These are phyloP conservation scores for Nematopogon swammerdamellus DNA, from an alignment of 2,888 invertebrate genomes.

Conservation along the genomic window DNA sequence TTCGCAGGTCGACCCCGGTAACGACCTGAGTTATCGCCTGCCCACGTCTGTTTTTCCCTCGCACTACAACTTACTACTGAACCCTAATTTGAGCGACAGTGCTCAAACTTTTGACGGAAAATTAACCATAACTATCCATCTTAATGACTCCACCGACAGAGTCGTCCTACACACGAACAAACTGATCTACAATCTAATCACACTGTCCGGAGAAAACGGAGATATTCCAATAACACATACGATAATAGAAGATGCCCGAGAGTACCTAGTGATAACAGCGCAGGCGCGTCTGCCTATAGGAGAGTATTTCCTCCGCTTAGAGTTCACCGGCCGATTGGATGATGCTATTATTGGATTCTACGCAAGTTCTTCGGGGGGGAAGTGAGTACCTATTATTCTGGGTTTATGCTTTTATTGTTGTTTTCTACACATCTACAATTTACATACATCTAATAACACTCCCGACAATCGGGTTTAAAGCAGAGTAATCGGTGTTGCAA, in stretches of 20 bases:
- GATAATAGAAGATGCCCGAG: conserved; percentile 22
- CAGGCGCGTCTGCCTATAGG: conserved; percentile 21
- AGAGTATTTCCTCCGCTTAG: conserved; percentile 33
- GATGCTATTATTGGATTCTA: conserved; percentile 54
- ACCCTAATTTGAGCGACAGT: conserved; percentile 58
- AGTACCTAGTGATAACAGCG: conserved; percentile 34
- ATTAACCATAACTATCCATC: conserved; percentile 42
- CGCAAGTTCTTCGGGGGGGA: conserved; percentile 48
- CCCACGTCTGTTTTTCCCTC: conserved; percentile 57
- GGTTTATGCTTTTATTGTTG: too few relatives aligned
- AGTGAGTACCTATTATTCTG: conserved; percentile 23
- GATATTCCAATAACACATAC: conserved; percentile 14
- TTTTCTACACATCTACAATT: too few relatives aligned
- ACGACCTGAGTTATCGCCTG: conserved; percentile 41
- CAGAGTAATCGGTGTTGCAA: too few relatives aligned
- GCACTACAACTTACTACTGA: conserved; percentile 64
- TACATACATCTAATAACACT: too few relatives aligned
- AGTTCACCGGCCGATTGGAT: conserved; percentile 51
- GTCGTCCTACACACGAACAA: conserved; percentile 62
- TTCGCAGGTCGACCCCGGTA: too few relatives aligned
- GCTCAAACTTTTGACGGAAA: conserved; percentile 51
- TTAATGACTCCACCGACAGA: conserved; percentile 32
- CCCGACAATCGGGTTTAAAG: too few relatives aligned
- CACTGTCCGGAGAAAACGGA: conserved; percentile 16
- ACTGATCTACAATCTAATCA: conserved; percentile 38